Base-by-base conservation (phyloP, 2,888 invertebrate genomes). In the Melieria omissa region DNA sequence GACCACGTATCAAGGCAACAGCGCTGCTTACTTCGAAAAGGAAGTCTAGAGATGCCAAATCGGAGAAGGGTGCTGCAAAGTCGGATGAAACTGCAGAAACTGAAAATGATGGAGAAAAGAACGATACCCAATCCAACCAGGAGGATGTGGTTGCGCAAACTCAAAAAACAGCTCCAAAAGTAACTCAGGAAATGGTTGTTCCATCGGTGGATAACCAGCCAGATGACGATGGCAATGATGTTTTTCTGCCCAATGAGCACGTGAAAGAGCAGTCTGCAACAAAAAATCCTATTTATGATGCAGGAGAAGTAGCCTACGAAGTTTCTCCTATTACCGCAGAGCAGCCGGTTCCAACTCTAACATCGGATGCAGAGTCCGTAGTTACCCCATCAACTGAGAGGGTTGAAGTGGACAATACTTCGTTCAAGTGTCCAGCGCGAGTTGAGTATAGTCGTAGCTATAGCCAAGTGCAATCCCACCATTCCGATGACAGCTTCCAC, bases 1-100 rank as follows among this genome's bases (percentile, higher is more conserved):
- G 93, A 81, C 91, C 92, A 65, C 89, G 93, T 85, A 92, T 94
- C 79, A 93, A 93, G 88, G 92, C 91, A 71, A 89, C 92, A 78
- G 92, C 92, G 60, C 88, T 93, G 76, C 65, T 75, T 73, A 74
- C 73, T 57, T 72, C 77, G 9, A 79, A 80, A 62, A 71, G 78
- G 41, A 80, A 80, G 71, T 64, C 77, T 4, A 61, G 55, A 14
- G 65, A 65, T 42, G 29, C 16, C 46, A 42, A 68, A 46, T 47
- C 47, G 1, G 61, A 62, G 12, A 16, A 55, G 8, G 16, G n/a
- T 5, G 14, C 1, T 12, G 41, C 4, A 14, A 12, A 12, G 12
- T 42, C 4, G 2, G 65, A 42, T 65, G 58, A 44, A 41, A 10
- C 5, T 42, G 29, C 45, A 44, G 54, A 46, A 16, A 14, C 10